Evolutionary conservation across 2,113 vertebrate species (phyloP), one percentile per base, ranked within the genome.

Genomic region (Sceloporus undulatus): DNA sequence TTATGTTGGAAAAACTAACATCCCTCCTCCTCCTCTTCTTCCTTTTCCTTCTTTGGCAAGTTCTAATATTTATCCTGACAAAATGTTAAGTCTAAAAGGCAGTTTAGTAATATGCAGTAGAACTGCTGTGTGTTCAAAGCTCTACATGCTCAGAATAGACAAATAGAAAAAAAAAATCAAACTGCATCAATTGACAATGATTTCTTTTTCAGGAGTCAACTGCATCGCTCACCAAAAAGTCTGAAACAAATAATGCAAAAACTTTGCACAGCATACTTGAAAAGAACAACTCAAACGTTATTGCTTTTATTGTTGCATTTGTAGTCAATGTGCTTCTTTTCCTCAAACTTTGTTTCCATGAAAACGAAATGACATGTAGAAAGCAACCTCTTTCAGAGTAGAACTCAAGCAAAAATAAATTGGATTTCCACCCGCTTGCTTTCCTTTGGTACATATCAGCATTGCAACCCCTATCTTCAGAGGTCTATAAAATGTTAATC

Each of bases 201-300:
- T 90, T 94, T 92, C 65, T 89, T 89, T 90, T 79, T 83, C 87
- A 85, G 77, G 87, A 94, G 87, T 54, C 85, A 90, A 94, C 89
- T 62, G 89, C 73, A 68, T 93, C 78, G 79, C 68, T 91, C 91
- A 92, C 87, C 13, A 81, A 75, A 81, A 89, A 90, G 19, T 87
- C 40, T 90, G 48, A 89, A 94, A 93, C 85, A 87, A 90, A 81
- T 90, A 92, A 91, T 42, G 77, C 25, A 88, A 77, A 90, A 90
- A 85, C 75, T 92, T 92, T 68, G 40, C 25, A 85, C 73, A 80
- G 88, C 74, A 25, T 1, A 21, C 38, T 87, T 93, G 81, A 94
- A 89, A 90, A 83, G 87, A 88, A 86, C 87, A 87, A 93, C 92
- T 93, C 88, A 83, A 82, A 82, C 11, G 4, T 87, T 93, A 91